These are phyloP conservation scores for Gymnothorax javanicus DNA, from an alignment of 2,797 vertebrate species.

Conservation along the genomic window DNA sequence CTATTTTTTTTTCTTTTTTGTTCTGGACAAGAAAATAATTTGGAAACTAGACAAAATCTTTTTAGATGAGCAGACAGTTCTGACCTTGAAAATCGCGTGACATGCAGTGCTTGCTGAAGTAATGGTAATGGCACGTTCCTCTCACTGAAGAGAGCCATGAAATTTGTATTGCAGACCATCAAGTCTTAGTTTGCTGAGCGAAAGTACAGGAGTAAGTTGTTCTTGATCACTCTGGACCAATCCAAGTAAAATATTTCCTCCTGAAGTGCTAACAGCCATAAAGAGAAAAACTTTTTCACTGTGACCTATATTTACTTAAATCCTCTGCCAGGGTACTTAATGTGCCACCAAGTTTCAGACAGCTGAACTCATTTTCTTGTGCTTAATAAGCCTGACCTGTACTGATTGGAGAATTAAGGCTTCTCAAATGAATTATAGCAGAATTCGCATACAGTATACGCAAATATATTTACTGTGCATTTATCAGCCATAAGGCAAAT, in stretches of 20 bases:
- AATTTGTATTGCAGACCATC: neutral
- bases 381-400: neutral
- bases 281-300: neutral
- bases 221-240: neutral
- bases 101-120: neutral
- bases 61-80: neutral
- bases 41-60: neutral
- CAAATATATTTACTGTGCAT: neutral
- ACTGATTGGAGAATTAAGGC: neutral
- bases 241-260: neutral
- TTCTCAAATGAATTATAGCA: neutral
- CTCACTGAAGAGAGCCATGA: neutral
- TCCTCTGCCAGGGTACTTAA: neutral
- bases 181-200: neutral
- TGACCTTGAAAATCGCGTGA: neutral
- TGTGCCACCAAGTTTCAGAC: neutral
- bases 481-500: neutral
- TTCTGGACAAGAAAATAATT: neutral
- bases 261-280: neutral
- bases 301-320: slow-evolving; percentile 17
- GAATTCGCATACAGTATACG: neutral
- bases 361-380: neutral
- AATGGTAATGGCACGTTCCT: neutral
- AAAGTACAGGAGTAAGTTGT: neutral
- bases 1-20: neutral